Base-by-base conservation (phyloP, 2,888 invertebrate species). In the Ichneumoninae sp. region DNA sequence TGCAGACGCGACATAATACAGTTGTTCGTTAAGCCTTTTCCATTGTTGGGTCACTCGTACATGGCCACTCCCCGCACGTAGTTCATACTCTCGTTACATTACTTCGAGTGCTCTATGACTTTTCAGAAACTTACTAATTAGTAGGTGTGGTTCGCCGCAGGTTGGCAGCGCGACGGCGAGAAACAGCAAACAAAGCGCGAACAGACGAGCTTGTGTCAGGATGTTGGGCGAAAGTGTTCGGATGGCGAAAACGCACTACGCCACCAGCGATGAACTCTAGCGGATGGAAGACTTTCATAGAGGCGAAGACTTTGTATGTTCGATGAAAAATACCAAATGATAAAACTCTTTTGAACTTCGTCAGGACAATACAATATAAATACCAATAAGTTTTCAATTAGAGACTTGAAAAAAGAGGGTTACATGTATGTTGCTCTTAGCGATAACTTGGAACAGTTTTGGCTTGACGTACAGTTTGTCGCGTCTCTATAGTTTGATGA, bases 81-180 rank as follows among this genome's bases (percentile, higher is more conserved):
- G 16, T 44, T 33, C 36, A 26, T 66, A 52, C 65, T 79, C 79
- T 65, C 66, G 72, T 80, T 72, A 66, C 72, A 80, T 72, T 72
- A 72, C 40, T 65, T 80, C 79, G 66, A 80, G 72, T 66, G 71
- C 71, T 72, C 66, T 54, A 72, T 80, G 72, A 66, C 79, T 80
- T 80, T 80, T 36, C 22, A 52, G 72, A 72, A 80, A 80, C 79
- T 80, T 72, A 22, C 66, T 80, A 80, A 80, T 80, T 80, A 80
- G 66, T 66, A 66, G 79, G 72, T 72, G 79, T 44, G 72, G 79
- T 80, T 72, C 10, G 44, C 52, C 78, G 22, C n/a, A 19, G 16
- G 57, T 66, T 36, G 22, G 4, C n/a, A 70, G 65, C 3, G 44
- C 26, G 19, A 57, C 33, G 60, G 68, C 54, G n/a, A 40, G 62